Evolutionary conservation across 2,113 vertebrate genomes (phyloP).

Genomic region (Calcarius ornatus): DNA sequence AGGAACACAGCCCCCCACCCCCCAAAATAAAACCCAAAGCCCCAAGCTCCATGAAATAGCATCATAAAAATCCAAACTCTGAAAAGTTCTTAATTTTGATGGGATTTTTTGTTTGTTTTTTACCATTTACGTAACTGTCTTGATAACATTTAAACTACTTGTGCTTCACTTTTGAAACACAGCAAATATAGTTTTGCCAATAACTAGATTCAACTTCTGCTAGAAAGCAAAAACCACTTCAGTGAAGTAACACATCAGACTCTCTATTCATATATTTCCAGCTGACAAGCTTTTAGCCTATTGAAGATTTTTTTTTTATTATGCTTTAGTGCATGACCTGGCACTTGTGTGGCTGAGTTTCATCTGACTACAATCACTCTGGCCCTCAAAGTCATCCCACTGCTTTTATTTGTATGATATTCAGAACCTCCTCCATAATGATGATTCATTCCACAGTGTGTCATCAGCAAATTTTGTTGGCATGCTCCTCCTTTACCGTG

Average conservation of each 20-base stretch:
- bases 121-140: not conserved
- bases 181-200: not conserved
- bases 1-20: fast-evolving
- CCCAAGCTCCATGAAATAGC: not conserved
- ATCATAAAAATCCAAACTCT: not conserved
- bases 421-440: constrained; percentile 31
- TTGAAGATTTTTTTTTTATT: not conserved
- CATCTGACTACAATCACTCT: not conserved
- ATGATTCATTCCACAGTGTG: constrained; percentile 44
- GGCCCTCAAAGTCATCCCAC: constrained; percentile 12
- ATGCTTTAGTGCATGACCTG: not conserved
- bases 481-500: not conserved
- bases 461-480: constrained; percentile 49
- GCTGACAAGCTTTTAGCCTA: not conserved
- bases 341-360: not conserved
- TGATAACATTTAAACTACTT: not conserved
- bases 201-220: not conserved
- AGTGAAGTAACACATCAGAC: not conserved
- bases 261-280: constrained; percentile 5
- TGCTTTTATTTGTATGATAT: not conserved
- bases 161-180: not conserved
- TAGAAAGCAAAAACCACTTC: constrained; percentile 12
- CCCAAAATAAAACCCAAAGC: not conserved
- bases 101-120: not conserved
- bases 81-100: not conserved